Evolutionary conservation across 2,113 vertebrate species (phyloP), one percentile per base, ranked within the genome.

Genomic region (Tragelaphus imberbis): DNA sequence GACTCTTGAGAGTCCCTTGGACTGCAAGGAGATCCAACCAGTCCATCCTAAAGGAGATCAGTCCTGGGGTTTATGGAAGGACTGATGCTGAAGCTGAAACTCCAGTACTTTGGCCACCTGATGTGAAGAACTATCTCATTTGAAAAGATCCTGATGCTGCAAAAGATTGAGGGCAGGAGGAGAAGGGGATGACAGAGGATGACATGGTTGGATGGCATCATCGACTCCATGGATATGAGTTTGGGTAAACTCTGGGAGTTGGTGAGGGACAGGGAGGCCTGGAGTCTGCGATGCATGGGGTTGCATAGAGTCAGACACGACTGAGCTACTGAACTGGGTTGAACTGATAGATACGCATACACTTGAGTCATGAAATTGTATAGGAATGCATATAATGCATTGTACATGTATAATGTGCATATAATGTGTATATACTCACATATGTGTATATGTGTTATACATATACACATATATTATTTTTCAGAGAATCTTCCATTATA

Each of bases 261-360:
- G 17, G 33, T 19, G 16, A 21, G 36, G 65, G 65, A 68, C 33
- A 5, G 33, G 17, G 33, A 68, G 17, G 65, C 4, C 33, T 68
- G 17, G 65, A 2, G 0, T 68, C 65, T 68, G 8, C 17, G 2
- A 33, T 68, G n/a, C 33, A 19, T 36, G 4, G 15, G 33, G 15
- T n/a, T 65, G 15, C 7, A 33, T n/a, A 68, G 17, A 36, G 8
- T 68, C 2, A 2, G 19, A 36, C 17, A 36, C 0, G 4, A 36
- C 33, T n/a, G 33, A 68, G 19, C 4, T 8, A 36, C 65, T 68
- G 33, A 68, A 68, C 9, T 36, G 17, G n/a, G 16, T 2, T 71
- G n/a, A 71, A 71, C n/a, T 11, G 65, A 36, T 71, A 21, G n/a
- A 71, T 36, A 36, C 9, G 36, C 68, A 23, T 40, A 23, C 17